Evolutionary conservation across 2,113 vertebrate species (phyloP), one percentile per base, ranked within the genome.

Genomic region (Mirounga angustirostris): DNA sequence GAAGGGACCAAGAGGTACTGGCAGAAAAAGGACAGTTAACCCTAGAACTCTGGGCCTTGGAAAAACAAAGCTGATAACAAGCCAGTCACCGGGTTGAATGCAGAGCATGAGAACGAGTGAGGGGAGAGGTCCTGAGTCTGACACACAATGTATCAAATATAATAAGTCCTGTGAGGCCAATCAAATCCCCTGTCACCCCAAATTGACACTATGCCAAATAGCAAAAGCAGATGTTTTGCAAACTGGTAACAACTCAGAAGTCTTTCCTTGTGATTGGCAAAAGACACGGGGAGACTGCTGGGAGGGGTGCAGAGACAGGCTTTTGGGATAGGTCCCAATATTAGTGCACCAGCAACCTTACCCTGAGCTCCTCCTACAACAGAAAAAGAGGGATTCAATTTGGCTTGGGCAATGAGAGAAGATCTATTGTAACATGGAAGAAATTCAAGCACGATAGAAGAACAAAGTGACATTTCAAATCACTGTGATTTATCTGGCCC

Each of bases 191-290:
- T 94, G 97, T 97, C 98, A 98, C 97, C 97, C 98, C 97, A 98
- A 96, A 89, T 93, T 93, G 98, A 98, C 21, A 21, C 92, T 98
- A 98, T 92, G 97, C 97, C 98, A 99, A 98, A 99, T 98, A 99
- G 98, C 98, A 98, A 99, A 99, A 99, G 98, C 98, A 99, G 99
- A 99, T 99, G 98, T 98, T 98, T 98, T 96, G 58, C 82, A 98
- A 97, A 98, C 97, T 98, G 98, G 98, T 98, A 98, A 98, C 58
- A 97, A 98, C 96, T 98, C 91, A 56, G 88, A 98, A 98, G 97
- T 91, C 97, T 97, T 98, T 98, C 97, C 92, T 95, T 96, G 97
- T 96, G 98, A 98, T 96, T 97, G 98, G 86, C 96, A 96, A 89
- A 76, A 79, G 30, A 63, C 3, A 18, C 1, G 18, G 15, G 9